Evolutionary conservation across 2,797 vertebrate genomes (phyloP), one percentile per base, ranked within the genome.

Genomic region (Acipenser transmontanus): DNA sequence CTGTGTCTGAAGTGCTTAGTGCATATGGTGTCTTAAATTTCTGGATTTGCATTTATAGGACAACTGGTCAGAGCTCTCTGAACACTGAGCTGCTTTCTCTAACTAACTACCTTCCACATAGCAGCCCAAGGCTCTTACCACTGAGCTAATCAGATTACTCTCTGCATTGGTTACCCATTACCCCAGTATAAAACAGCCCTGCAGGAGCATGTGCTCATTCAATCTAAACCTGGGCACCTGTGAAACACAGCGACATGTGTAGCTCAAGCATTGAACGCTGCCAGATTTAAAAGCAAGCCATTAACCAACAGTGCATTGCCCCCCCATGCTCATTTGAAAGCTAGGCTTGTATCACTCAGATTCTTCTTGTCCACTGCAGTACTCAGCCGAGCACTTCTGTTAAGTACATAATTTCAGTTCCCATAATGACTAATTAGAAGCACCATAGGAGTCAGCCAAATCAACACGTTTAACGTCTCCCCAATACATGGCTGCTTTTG

Each of bases 371-470:
- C 14, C n/a, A 6, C 8, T 63, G 68, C 63, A 73, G 74, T 73
- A 76, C 68, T 62, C 69, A 65, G 65, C 69, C 71, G 34, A 48
- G 71, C 69, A 66, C 67, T 73, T 69, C 72, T 71, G 74, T 77
- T 77, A 79, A 72, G 63, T 65, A 67, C 50, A 76, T 69, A 68
- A 71, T 78, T 75, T 67, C 67, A 64, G 61, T 68, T 68, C 62
- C 71, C 64, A 63, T 77, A 76, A 80, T 75, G 75, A 75, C 68
- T 65, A 73, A 77, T 75, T 76, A 76, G 66, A 47, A 68, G 67
- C 67, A 73, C 68, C 73, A 76, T 73, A 61, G 10, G 68, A 64
- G 68, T 60, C 50, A 48, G 60, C 51, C 48, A 71, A 71, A 74
- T 69, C 73, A 64, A 61, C 51, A 14, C 66, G 59, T 74, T 75